Evolutionary conservation across 2,797 vertebrate genomes (phyloP).

Genomic region (Pogoniulus pusillus): DNA sequence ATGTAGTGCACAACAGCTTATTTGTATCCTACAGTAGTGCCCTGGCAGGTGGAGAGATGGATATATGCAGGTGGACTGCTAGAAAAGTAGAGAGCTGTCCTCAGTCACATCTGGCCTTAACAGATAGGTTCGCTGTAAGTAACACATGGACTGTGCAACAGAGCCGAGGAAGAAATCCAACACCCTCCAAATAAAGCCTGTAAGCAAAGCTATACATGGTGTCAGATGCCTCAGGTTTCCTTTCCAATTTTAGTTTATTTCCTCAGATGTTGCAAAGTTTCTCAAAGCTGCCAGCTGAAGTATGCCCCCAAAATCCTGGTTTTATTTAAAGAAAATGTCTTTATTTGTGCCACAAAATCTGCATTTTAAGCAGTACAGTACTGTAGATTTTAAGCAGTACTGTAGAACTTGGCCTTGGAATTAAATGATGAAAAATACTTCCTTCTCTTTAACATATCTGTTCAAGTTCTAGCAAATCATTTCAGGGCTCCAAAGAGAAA

Average conservation of each 20-base stretch:
- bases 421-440: constrained; percentile 1
- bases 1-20: background rate
- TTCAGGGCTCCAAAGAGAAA: background rate
- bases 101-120: background rate
- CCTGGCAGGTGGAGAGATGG: background rate
- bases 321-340: background rate
- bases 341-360: constrained; percentile 22
- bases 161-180: background rate
- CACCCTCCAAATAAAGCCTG: background rate
- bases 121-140: background rate
- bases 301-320: background rate
- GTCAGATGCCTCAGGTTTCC: background rate
- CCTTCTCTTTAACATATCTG: background rate
- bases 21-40: background rate
- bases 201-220: background rate
- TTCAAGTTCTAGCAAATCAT: background rate
- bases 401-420: constrained; percentile 6
- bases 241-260: background rate
- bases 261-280: background rate
- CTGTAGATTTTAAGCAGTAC: background rate
- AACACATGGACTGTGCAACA: background rate
- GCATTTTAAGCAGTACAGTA: constrained; percentile 4
- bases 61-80: background rate
- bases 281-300: background rate
- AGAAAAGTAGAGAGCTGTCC: background rate